A percentile compares a stretch with the other conserved stretches of the same genome.
Conservation (phyloP, 2,888 invertebrate genomes). For the Phasia obesa region DNA sequence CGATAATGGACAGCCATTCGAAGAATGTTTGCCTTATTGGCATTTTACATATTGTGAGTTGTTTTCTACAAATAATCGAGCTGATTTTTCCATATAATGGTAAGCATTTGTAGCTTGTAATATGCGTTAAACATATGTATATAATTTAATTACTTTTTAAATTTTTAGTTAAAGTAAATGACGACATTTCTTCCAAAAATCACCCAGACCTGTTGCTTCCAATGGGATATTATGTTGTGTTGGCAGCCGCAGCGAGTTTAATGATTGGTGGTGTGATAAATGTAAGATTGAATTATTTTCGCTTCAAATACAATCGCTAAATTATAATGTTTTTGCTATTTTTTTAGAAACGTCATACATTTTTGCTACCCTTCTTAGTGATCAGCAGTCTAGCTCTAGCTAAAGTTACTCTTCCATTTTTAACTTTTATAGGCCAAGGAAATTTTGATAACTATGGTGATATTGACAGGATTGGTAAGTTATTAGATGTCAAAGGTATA, state of each 20-base stretch:
- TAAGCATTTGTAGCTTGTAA: too few relatives aligned
- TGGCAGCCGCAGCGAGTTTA: neutral
- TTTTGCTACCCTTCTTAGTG: neutral
- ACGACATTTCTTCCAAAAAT: too few relatives aligned
- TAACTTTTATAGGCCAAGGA: neutral
- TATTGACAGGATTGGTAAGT: too few relatives aligned
- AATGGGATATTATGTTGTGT: too few relatives aligned
- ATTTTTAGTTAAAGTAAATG: too few relatives aligned
- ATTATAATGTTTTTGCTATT: neutral
- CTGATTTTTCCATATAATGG: too few relatives aligned
- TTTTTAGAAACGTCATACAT: neutral
- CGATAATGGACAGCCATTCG: constrained; percentile 17
- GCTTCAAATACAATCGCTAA: neutral
- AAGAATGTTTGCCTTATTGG: constrained; percentile 28
- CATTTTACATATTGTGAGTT: neutral
- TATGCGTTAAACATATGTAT: too few relatives aligned
- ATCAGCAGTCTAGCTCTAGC: neutral
- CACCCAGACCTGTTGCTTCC: too few relatives aligned
- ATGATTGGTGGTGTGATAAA: neutral
- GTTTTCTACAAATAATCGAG: too few relatives aligned
- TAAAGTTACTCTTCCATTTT: neutral
- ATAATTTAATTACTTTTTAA: too few relatives aligned
- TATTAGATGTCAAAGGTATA: too few relatives aligned
- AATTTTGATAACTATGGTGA: too few relatives aligned
- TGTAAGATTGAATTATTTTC: neutral